Evolutionary conservation across 1,140 invertebrate genomes (phyloP).

Genomic region (Mizuhopecten yessoensis): DNA sequence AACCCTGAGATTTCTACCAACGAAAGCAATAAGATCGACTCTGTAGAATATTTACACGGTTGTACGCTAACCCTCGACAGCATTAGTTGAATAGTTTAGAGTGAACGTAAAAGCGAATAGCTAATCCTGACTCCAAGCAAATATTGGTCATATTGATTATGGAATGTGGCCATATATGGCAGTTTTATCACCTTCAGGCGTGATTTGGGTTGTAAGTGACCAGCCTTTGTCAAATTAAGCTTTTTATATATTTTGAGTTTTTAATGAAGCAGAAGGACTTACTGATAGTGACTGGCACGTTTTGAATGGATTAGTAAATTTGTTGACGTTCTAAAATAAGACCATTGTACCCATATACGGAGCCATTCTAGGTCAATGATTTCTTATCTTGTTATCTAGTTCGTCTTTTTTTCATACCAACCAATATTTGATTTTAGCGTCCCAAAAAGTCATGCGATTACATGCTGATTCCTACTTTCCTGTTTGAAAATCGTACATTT

Average conservation of each 20-base stretch:
- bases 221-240: neutral
- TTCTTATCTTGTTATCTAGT: too few relatives aligned
- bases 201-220: neutral
- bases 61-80: neutral
- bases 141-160: neutral
- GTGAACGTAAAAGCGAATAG: neutral
- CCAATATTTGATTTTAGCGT: too few relatives aligned
- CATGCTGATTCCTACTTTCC: too few relatives aligned
- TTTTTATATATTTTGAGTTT: neutral
- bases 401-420: too few relatives aligned
- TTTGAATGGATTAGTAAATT: too few relatives aligned
- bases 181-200: constrained; percentile 1
- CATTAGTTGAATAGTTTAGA: neutral
- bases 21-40: neutral
- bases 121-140: neutral
- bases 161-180: neutral
- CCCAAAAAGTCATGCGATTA: too few relatives aligned
- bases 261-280: neutral
- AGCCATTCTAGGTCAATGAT: too few relatives aligned
- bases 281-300: neutral
- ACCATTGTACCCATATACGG: too few relatives aligned
- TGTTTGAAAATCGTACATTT: too few relatives aligned
- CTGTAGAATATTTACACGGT: neutral
- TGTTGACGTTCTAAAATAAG: too few relatives aligned
- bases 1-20: neutral